Percentiles rank a stretch among this genome's conserved stretches.
These are phyloP conservation scores for Drosophila seclusa DNA, from an alignment of 2,888 invertebrate genomes.

Conservation along the genomic window DNA sequence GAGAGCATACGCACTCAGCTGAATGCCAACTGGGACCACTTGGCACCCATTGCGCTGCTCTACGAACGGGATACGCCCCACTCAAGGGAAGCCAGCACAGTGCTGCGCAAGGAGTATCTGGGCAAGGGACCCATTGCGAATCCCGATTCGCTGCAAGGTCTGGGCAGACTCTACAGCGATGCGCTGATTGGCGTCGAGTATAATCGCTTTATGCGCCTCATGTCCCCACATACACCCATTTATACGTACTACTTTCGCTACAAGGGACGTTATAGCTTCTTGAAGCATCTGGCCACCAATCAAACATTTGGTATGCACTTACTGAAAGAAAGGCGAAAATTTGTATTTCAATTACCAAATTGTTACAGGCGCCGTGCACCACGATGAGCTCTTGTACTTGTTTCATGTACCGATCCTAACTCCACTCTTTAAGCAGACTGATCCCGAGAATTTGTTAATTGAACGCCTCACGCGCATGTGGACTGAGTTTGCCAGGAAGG, in stretches of 20 bases:
- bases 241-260: conserved; percentile 88
- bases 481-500: conserved; percentile 83
- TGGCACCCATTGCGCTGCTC: conserved; percentile 83
- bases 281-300: conserved; percentile 82
- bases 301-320: conserved; percentile 85
- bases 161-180: conserved; percentile 86
- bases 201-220: conserved; percentile 87
- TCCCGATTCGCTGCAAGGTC: conserved; percentile 58
- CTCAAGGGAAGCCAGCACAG: conserved; percentile 75
- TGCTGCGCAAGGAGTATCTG: conserved; percentile 70
- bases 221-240: conserved; percentile 86
- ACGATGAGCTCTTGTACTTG: conserved; percentile 85
- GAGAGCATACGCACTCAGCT: conserved; percentile 82
- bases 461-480: conserved; percentile 85
- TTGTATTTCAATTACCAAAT: neutral
- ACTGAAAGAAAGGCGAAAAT: fast-evolving
- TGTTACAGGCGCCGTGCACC: conserved; percentile 84
- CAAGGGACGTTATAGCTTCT: conserved; percentile 87
- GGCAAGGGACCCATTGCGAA: conserved; percentile 50
- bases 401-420: conserved; percentile 76
- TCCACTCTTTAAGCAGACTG: conserved; percentile 82
- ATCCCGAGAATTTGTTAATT: conserved; percentile 84
- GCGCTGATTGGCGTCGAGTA: conserved; percentile 86
- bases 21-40: conserved; percentile 74
- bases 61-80: conserved; percentile 82